Evolutionary conservation across 2,888 invertebrate genomes (phyloP).

Genomic region (Sarcophaga carnaria): DNA sequence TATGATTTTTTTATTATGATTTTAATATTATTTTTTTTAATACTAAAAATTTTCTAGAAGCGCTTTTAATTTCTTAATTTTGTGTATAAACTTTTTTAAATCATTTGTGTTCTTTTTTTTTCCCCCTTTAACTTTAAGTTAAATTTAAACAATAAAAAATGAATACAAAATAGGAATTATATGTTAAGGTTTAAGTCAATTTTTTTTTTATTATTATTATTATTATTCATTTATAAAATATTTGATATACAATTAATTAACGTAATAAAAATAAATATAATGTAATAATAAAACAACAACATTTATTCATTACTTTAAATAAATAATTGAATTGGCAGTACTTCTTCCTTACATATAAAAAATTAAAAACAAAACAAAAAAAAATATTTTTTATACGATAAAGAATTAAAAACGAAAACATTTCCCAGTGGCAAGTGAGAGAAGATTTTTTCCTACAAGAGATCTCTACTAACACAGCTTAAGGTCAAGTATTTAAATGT

Average conservation of each 20-base stretch:
- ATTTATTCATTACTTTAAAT: constrained; percentile 20
- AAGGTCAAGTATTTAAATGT: too few species aligned
- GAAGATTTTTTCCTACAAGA: too few species aligned
- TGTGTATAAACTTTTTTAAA: constrained; percentile 36
- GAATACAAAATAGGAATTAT: constrained; percentile 41
- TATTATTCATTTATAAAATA: neutral
- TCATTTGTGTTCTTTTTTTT: neutral
- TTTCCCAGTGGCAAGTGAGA: too few species aligned
- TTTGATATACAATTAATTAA: constrained; percentile 9
- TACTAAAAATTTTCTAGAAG: neutral
- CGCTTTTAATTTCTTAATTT: constrained; percentile 50
- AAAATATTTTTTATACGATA: too few species aligned
- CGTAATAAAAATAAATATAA: constrained; percentile 16
- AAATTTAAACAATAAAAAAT: constrained; percentile 32
- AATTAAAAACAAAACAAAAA: too few species aligned
- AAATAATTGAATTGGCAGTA: too few species aligned
- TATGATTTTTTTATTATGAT: neutral
- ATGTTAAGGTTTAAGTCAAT: constrained; percentile 61
- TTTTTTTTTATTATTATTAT: neutral
- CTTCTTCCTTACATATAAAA: too few species aligned
- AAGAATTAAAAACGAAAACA: too few species aligned
- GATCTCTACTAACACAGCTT: too few species aligned
- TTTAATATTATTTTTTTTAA: neutral
- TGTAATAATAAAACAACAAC: constrained; percentile 25
- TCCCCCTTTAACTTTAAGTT: constrained; percentile 42